Conservation (phyloP, 1,140 invertebrate species). For the Platyura marginata region DNA sequence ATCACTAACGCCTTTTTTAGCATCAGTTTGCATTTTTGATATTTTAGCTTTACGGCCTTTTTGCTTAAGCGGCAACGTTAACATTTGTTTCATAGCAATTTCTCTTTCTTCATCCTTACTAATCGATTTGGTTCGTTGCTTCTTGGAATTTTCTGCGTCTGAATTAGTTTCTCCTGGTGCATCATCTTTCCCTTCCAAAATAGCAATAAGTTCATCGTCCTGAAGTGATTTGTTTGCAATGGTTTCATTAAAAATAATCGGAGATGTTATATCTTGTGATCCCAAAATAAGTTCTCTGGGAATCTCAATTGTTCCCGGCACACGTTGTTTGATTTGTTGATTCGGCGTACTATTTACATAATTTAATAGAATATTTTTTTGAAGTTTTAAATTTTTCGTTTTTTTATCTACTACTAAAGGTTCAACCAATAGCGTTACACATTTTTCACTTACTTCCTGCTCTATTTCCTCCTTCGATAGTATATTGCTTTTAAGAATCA, state of each 20-base stretch:
- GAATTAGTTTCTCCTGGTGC: slow-evolving; percentile 6
- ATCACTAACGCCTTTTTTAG: slow-evolving; percentile 8
- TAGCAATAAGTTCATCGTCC: slow-evolving; percentile 18
- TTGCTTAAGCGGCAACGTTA: slow-evolving; percentile 1
- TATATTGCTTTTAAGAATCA: not conserved
- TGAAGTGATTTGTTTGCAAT: slow-evolving; percentile 8
- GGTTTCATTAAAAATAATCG: not conserved
- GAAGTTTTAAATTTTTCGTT: not conserved
- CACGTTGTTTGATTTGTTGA: not conserved
- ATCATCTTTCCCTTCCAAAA: slow-evolving; percentile 13
- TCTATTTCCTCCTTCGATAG: not conserved
- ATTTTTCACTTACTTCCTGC: not conserved
- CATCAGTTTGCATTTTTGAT: slow-evolving; percentile 5
- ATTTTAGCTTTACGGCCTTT: slow-evolving; percentile 7
- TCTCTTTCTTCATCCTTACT: slow-evolving; percentile 21
- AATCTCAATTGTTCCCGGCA: not conserved
- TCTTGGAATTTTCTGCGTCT: slow-evolving; percentile 6
- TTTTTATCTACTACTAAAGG: not conserved
- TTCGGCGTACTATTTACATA: not conserved
- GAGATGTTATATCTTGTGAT: not conserved
- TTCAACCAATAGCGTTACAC: not conserved
- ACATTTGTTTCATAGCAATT: slow-evolving; percentile 6
- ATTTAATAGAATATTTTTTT: not conserved
- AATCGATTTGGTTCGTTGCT: slow-evolving; percentile 10
- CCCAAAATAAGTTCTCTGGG: not conserved